Conservation (phyloP, 1,140 invertebrate species). For the Lordiphosa stackelbergi region DNA sequence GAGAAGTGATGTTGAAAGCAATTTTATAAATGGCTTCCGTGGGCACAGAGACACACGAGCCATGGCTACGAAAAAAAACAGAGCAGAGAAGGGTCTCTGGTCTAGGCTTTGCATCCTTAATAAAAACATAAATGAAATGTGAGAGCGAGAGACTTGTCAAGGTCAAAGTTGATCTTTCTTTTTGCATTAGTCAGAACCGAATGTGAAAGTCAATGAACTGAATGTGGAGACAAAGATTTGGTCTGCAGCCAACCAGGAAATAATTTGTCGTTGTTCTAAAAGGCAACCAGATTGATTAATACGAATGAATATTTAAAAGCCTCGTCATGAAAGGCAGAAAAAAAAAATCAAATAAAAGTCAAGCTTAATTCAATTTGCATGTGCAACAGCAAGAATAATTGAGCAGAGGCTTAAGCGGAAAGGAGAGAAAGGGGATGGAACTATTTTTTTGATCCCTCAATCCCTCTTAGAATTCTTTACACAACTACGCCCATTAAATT, state of each 20-base stretch:
- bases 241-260: slow-evolving; percentile 30
- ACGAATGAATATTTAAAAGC: slow-evolving; percentile 44
- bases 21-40: slow-evolving; percentile 72
- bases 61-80: slow-evolving; percentile 7
- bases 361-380: slow-evolving; percentile 66
- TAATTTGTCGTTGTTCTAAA: slow-evolving; percentile 11
- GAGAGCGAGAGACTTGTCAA: slow-evolving; percentile 36
- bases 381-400: slow-evolving; percentile 22
- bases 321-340: slow-evolving; percentile 9
- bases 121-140: slow-evolving; percentile 51
- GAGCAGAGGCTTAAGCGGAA: background rate
- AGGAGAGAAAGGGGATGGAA: background rate
- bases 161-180: slow-evolving; percentile 34
- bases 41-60: slow-evolving; percentile 58
- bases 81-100: slow-evolving; percentile 8
- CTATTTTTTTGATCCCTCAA: background rate
- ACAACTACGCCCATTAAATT: slow-evolving; percentile 17
- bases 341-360: slow-evolving; percentile 16
- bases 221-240: slow-evolving; percentile 31
- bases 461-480: background rate
- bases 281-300: slow-evolving; percentile 35
- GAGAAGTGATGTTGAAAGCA: slow-evolving; percentile 55
- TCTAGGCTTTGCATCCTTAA: slow-evolving; percentile 44
- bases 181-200: slow-evolving; percentile 25
- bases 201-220: slow-evolving; percentile 32